Base-by-base conservation (phyloP, 2,113 vertebrate species). In the Podilymbus podiceps region DNA sequence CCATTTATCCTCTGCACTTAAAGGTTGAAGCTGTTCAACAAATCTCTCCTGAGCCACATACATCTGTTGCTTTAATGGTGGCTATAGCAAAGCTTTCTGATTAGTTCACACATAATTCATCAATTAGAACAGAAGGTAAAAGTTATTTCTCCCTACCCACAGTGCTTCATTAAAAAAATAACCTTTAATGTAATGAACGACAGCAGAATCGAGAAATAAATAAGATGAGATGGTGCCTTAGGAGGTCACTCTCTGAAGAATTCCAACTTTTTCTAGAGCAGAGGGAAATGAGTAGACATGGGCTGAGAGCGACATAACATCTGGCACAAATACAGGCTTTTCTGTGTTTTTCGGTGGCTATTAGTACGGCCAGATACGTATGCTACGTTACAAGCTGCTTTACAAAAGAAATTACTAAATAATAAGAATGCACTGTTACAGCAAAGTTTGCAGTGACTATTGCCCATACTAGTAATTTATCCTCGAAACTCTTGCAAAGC, bases 1-100 rank as follows among this genome's bases (percentile, higher is more conserved):
- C 89, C 97, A 98, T 98, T 98, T 98, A 98, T 98, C 95, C 98
- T 97, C 90, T 95, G 97, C 95, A 97, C 96, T 98, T 97, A 98
- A 97, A 98, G 95, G 97, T 95, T 98, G 98, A 98, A 97, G 89
- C 96, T 90, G 94, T 97, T 97, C 96, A 97, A 97, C 98, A 97
- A 98, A 98, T 98, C 97, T 98, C 97, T 98, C 92, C 95, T 77
- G 89, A 97, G 97, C 96, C 95, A 96, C 96, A 96, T 97, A 96
- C 95, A 97, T 95, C 84, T 96, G 95, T 95, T 98, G 85, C 93
- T 95, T 97, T 98, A 98, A 98, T 97, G 96, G 97, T 84, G 85
- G 83, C 88, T 91, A 93, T 69, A 73, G 88, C 87, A 93, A 92
- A 94, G 95, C 88, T 90, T 98, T 97, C 94, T 97, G 97, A 97